Base-by-base conservation (phyloP, 2,888 invertebrate species). In the Thelaira solivaga region DNA sequence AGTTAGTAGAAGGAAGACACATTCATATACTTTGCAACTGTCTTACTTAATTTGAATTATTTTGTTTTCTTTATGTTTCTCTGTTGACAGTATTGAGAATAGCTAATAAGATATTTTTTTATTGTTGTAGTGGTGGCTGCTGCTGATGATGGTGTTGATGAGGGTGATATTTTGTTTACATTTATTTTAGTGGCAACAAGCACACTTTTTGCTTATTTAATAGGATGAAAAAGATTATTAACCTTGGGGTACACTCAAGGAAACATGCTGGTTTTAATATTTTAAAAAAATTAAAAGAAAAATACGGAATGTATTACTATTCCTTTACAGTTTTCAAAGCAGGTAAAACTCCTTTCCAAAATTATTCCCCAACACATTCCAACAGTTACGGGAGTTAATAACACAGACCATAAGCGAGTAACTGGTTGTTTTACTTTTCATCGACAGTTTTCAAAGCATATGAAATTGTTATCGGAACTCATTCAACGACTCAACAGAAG, bases 11-110 rank as follows among this genome's bases (percentile, higher is more conserved):
- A 47, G 61, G n/a, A n/a, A n/a, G n/a, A n/a, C n/a, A n/a, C n/a
- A n/a, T n/a, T n/a, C n/a, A 55, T 67, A 76, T 67, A 72, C 67
- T 51, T 76, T 76, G 72, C 65, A 47, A 47, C 26, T 47, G 20
- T 51, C 34, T 22, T 22, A 22, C 2, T 51, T 55, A 24, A 7
- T 36, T 36, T 24, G 7, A 47, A n/a, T n/a, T n/a, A n/a, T n/a
- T n/a, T 0, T 13, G 49, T 59, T 16, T 51, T 16, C 11, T 41
- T 53, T 65, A 13, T 11, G 6, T 55, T 20, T n/a, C 11, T n/a
- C 26, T 47, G 4, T 68, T 39, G 20, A 26, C 13, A 31, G 36
- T 24, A 55, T 45, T 43, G 43, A 18, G 4, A 39, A 11, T 10
- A 49, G 22, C 13, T 34, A 31, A 61, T 31, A 45, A 45, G 31